phyloP scores from a whole-genome alignment of 2,888 invertebrate genomes.

The Diplazon laetatorius region DNA sequence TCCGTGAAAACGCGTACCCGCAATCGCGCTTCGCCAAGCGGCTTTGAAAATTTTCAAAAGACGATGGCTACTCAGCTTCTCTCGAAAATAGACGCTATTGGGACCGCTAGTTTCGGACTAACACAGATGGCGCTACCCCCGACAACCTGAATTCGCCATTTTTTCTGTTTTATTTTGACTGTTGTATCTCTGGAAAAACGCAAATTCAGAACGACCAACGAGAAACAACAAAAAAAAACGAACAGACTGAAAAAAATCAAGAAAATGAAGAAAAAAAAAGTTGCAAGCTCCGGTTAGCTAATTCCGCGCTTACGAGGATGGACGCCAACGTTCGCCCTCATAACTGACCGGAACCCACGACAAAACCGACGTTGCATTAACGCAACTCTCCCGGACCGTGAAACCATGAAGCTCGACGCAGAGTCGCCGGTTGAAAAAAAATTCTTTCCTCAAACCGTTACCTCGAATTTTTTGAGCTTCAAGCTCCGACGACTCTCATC shows the following conservation, averaged over 20 bases:
- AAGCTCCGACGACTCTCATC: background rate
- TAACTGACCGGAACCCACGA: constrained; percentile 16
- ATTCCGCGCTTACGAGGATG: constrained; percentile 2
- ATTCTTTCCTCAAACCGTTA: background rate
- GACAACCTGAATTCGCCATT: no score
- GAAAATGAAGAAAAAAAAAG: constrained; percentile 5
- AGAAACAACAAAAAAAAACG: no score
- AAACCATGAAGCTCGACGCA: background rate
- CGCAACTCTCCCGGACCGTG: background rate
- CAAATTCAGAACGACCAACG: no score
- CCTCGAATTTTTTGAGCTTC: background rate
- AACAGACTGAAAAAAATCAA: no score
- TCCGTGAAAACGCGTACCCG: constrained; percentile 35
- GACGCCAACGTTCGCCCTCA: background rate
- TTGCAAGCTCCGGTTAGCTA: background rate
- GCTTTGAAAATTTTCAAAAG: constrained; percentile 35
- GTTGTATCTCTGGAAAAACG: no score
- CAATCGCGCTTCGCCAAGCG: constrained; percentile 23
- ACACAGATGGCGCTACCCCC: no score
- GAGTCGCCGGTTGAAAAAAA: constrained; percentile 5
- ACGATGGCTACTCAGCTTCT: constrained; percentile 5
- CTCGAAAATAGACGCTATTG: no score
- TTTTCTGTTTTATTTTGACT: no score
- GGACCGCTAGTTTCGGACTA: no score
- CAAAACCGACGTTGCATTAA: background rate